Percentiles rank a stretch among this genome's conserved stretches.
phyloP scores from a whole-genome alignment of 2,113 vertebrate genomes.

The Pedionomus torquatus region DNA sequence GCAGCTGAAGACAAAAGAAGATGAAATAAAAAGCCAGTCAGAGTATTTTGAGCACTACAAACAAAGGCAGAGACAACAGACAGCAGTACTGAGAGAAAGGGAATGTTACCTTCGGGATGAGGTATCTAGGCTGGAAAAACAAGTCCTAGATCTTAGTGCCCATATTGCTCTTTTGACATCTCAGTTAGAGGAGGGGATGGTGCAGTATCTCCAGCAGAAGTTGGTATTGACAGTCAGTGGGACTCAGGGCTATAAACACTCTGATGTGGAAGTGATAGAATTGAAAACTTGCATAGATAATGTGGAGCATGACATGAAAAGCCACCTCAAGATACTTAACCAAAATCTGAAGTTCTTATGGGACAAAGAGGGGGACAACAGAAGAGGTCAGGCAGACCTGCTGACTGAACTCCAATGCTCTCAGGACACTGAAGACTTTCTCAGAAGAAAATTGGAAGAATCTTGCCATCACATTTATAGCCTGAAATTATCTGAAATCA shows the following conservation, averaged over 20 bases:
- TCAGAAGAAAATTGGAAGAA: slow-evolving; percentile 75
- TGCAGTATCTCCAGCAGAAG: not conserved
- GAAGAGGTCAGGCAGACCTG: slow-evolving; percentile 60
- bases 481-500: slow-evolving; percentile 75
- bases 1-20: slow-evolving; percentile 80
- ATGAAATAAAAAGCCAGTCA: slow-evolving; percentile 81
- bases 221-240: not conserved
- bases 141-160: slow-evolving; percentile 73
- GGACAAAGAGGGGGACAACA: slow-evolving; percentile 65
- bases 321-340: slow-evolving; percentile 42
- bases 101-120: slow-evolving; percentile 75
- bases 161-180: slow-evolving; percentile 51
- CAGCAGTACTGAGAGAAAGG: slow-evolving; percentile 68
- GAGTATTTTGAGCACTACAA: slow-evolving; percentile 85
- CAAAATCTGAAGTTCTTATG: slow-evolving; percentile 71
- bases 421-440: slow-evolving; percentile 69
- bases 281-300: not conserved
- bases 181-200: not conserved
- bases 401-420: slow-evolving; percentile 68
- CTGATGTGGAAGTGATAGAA: not conserved
- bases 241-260: not conserved
- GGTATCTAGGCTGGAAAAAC: slow-evolving; percentile 77
- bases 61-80: slow-evolving; percentile 77
- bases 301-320: slow-evolving; percentile 57
- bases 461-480: slow-evolving; percentile 58